These are phyloP conservation scores for Platycercus adscitus DNA, from an alignment of 2,113 vertebrate species.

Conservation along the genomic window DNA sequence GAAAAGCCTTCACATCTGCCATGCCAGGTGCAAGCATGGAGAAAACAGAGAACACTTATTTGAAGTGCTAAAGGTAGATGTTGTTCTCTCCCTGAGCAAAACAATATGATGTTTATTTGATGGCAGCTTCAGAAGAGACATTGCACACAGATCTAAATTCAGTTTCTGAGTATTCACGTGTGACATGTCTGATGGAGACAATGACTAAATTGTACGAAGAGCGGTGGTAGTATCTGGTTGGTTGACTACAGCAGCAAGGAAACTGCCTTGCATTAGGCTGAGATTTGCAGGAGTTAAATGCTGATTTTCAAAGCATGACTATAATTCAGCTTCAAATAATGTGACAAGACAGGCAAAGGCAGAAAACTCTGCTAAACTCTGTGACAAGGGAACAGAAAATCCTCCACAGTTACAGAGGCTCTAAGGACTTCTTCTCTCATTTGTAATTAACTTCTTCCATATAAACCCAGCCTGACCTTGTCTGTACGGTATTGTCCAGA, in stretches of 20 bases:
- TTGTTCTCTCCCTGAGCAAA: background rate
- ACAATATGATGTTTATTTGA: background rate
- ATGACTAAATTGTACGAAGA: background rate
- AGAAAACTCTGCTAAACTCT: slow-evolving; percentile 35
- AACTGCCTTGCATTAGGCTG: background rate
- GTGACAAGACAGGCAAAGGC: slow-evolving; percentile 25
- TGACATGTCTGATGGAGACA: background rate
- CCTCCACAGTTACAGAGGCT: slow-evolving; percentile 7
- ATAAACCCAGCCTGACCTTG: slow-evolving; percentile 35
- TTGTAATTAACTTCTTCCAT: slow-evolving; percentile 54
- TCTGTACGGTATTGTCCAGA: background rate
- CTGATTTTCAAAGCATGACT: slow-evolving; percentile 25
- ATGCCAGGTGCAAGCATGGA: rapidly evolving
- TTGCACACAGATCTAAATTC: background rate
- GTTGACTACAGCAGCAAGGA: background rate
- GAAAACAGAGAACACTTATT: background rate
- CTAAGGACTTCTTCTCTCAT: slow-evolving; percentile 23
- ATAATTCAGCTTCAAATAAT: slow-evolving; percentile 28
- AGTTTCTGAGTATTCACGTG: background rate
- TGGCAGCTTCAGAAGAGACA: background rate
- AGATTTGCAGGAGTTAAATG: background rate
- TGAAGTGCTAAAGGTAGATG: background rate
- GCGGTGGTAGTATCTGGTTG: rapidly evolving
- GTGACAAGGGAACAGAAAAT: slow-evolving; percentile 42
- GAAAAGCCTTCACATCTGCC: background rate